Evolutionary conservation across 2,888 invertebrate species (phyloP), one percentile per base, ranked within the genome.

Genomic region (Acheta domesticus): DNA sequence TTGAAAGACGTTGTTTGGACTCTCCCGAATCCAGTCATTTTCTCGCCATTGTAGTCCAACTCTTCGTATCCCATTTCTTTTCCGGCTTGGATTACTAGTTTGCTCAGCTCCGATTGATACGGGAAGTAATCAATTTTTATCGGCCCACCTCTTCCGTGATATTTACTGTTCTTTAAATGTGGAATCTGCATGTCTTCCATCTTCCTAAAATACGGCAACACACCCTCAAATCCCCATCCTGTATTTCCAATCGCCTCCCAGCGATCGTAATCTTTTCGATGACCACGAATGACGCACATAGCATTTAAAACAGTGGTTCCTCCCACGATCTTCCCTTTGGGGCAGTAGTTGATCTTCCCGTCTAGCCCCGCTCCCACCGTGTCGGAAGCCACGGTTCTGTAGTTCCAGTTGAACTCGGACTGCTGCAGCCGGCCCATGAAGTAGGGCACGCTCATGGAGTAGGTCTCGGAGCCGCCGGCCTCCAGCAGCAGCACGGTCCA

Each of bases 101-200:
- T 90, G 0, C 93, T 92, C 79, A 96, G 86, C 0, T 96, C 95
- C 0, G 96, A 96, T 81, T 94, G 93, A 86, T 93, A 96, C 0
- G 96, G 95, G 0, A 95, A 93, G 21, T 79, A 23, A 19, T 23
- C 16, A 4, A 79, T 50, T 19, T 19, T n/a, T 48, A 79, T 48
- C 4, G 48, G 74, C 2, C 75, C 75, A 8, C 11, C 16, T 11
- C n/a, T 49, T 11, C 74, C 73, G 16, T 75, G 75, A 12, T 78
- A 62, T 76, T 14, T 76, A 73, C 19, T n/a, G 23, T 14, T 20
- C 75, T 23, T 16, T 20, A 75, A 36, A 36, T 36, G 36, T 0
- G 36, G 36, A 36, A 36, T 85, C 84, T 81, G 83, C 36, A 36
- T 36, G 36, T 36, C 36, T 36, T 36, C 36, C 36, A 36, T 36